phyloP scores from a whole-genome alignment of 2,888 invertebrate genomes.

The Drosophila phalerata region DNA sequence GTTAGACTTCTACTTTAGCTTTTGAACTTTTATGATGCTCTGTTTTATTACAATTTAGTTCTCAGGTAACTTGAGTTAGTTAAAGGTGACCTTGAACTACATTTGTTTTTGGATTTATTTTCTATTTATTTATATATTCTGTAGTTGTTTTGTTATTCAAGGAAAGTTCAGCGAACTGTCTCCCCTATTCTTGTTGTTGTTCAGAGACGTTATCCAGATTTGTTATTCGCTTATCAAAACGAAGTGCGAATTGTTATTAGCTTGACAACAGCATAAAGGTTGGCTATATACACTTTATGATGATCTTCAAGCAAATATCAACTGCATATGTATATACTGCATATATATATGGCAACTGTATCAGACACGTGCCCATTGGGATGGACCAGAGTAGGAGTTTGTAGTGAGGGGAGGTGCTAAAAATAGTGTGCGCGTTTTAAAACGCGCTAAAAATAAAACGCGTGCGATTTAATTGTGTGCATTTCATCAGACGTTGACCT shows the following conservation, averaged over 20 bases:
- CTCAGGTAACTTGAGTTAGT: background rate
- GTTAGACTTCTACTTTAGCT: no score
- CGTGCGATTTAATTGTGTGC: constrained; percentile 7
- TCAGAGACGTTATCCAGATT: constrained; percentile 17
- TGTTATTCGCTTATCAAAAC: constrained; percentile 2
- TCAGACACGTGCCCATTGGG: constrained; percentile 21
- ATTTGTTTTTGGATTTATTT: background rate
- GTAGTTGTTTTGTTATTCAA: constrained; percentile 1
- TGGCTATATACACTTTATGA: constrained; percentile 11
- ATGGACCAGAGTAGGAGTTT: constrained; percentile 24
- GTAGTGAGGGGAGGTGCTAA: constrained; percentile 10
- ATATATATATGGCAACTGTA: background rate
- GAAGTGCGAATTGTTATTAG: constrained; percentile 2
- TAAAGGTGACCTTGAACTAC: constrained; percentile 12
- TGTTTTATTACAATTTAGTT: background rate
- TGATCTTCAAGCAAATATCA: constrained; percentile 11
- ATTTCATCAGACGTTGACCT: constrained; percentile 59
- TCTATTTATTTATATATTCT: background rate
- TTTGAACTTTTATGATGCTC: no score
- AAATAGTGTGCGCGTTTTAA: constrained; percentile 38
- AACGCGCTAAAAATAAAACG: constrained; percentile 39
- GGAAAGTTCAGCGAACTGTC: constrained; percentile 30
- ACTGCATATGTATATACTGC: background rate
- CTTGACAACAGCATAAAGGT: constrained; percentile 17
- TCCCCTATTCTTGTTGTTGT: background rate